These are phyloP conservation scores for Sorex maritimensis DNA, from an alignment of 2,797 vertebrate species.

Conservation along the genomic window DNA sequence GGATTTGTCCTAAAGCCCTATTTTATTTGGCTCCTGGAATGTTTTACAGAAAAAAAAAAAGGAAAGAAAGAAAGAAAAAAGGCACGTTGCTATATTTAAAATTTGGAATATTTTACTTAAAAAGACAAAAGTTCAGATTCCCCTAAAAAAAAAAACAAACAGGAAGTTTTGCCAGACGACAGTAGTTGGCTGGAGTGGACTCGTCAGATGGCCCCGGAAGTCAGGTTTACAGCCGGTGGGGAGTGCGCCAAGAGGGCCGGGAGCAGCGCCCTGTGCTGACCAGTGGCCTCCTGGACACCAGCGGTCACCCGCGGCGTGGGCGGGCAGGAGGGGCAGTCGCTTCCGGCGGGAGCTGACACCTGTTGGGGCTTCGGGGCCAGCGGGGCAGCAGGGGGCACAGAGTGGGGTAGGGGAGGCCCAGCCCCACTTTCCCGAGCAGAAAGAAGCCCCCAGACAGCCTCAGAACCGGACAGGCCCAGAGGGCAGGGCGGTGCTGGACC, in stretches of 20 bases:
- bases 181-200: background rate
- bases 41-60: constrained; percentile 18
- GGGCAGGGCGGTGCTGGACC: too few species aligned
- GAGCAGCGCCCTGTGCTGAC: background rate
- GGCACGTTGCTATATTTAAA: constrained; percentile 46
- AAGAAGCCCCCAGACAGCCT: too few species aligned
- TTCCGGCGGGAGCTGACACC: too few species aligned
- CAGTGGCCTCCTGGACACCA: background rate
- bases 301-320: too few species aligned
- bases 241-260: too few species aligned
- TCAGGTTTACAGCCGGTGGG: background rate
- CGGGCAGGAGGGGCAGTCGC: too few species aligned
- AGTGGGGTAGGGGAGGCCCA: too few species aligned
- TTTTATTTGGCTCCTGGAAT: constrained; percentile 57
- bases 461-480: too few species aligned
- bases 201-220: background rate
- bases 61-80: background rate
- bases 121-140: constrained; percentile 32
- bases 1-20: constrained; percentile 8
- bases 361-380: too few species aligned
- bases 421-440: too few species aligned
- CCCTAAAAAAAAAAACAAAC: background rate
- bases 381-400: too few species aligned
- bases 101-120: constrained; percentile 35
- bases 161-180: background rate